Conservation (phyloP, 2,888 invertebrate genomes). For the Drosophila ezoana region DNA sequence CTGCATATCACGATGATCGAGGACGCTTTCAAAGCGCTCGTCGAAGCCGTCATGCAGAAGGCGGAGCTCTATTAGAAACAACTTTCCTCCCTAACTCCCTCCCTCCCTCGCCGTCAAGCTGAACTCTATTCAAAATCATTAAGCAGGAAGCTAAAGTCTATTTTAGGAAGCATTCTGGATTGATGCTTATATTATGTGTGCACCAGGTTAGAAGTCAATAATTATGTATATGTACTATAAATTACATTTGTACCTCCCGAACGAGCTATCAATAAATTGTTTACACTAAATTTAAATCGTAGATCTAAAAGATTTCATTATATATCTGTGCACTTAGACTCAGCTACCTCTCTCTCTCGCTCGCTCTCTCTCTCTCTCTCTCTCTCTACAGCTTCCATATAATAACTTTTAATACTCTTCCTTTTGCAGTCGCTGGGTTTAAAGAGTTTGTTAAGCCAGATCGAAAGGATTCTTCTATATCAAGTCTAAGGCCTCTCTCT, state of each 20-base stretch:
- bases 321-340: neutral
- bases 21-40: conserved; percentile 82
- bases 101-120: too few relatives aligned
- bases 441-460: too few relatives aligned
- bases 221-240: conserved; percentile 1
- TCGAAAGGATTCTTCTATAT: too few relatives aligned
- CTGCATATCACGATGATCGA: conserved; percentile 83
- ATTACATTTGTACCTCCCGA: conserved; percentile 13
- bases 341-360: too few relatives aligned
- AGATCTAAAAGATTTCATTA: neutral
- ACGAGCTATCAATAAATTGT: conserved; percentile 10
- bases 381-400: too few relatives aligned
- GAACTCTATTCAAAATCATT: neutral
- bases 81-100: too few relatives aligned
- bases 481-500: too few relatives aligned
- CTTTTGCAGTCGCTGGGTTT: too few relatives aligned
- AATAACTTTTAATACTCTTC: too few relatives aligned
- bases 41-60: conserved; percentile 88
- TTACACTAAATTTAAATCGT: neutral
- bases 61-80: conserved; percentile 87
- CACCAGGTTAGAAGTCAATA: neutral
- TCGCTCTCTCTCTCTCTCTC: too few relatives aligned
- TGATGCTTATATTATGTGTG: too few relatives aligned
- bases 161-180: neutral
- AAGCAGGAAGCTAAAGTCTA: neutral